Base-by-base conservation (phyloP, 2,797 vertebrate genomes). In the Apogon talboti region DNA sequence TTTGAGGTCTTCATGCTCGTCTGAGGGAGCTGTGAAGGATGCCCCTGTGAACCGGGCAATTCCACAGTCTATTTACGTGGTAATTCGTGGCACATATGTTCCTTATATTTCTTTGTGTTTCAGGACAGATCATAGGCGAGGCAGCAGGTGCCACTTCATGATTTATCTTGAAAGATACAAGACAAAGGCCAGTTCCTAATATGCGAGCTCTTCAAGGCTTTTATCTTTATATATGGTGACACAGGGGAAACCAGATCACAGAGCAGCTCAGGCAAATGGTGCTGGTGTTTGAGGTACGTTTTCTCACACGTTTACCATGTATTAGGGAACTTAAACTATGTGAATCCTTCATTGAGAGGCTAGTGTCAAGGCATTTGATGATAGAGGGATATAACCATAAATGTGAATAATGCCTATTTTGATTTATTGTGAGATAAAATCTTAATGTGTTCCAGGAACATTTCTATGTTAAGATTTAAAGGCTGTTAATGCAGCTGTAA, bases 111-210 rank as follows among this genome's bases (percentile, higher is more conserved):
- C 30, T 50, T 58, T 35, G 52, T 66, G 30, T 35, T 28, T 42
- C 60, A 57, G 56, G 52, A 63, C 54, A 56, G 54, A 43, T 40
- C 62, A 33, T 14, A 38, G 55, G 15, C 13, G 7, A 56, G 66
- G 75, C 66, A 80, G 76, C 81, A 88, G 85, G 66, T 87, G 85
- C 61, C 64, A 14, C 45, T 54, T 35, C 45, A 42, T 43, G 48
- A 49, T 62, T 21, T 55, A 66, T 74, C 73, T 59, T 12, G 13
- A 66, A 74, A 72, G 41, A 55, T 70, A 11, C 1, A 54, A 52
- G 51, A 64, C 18, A 37, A 44, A 55, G 46, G 46, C 38, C 4
- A 3, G 19, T n/a, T 40, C 55, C n/a, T 49, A 13, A 79, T 62
- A 57, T 74, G 11, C 3, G 21, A 62, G 8, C 46, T 62, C 64